Evolutionary conservation across 2,113 vertebrate genomes (phyloP), one percentile per base, ranked within the genome.

Genomic region (Rhinichthys klamathensis): DNA sequence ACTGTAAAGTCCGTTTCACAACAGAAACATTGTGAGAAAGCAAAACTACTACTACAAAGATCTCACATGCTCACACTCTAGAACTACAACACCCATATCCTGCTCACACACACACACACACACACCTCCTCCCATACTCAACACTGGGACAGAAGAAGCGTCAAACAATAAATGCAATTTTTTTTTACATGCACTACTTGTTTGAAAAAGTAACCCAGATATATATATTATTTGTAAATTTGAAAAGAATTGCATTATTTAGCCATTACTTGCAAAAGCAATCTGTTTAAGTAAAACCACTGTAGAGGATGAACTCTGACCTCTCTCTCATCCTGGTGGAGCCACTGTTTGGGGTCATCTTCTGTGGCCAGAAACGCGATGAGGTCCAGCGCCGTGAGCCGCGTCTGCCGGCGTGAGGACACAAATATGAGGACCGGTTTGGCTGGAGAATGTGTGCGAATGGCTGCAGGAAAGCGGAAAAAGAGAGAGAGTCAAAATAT

Each of bases 391-490:
- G 98, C 97, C 1, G 98, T 99, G 80, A 99, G 97, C 54, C 98
- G 96, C 7, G 98, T 99, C 80, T 99, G 98, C 76, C 98, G 96
- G 89, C 98, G 95, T 0, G 97, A 99, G 18, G 98, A 99, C 82
- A 99, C 98, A 91, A 99, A 99, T 89, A 99, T 98, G 89, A 99
- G 94, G 88, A 99, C 97, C 1, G 98, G 98, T 89, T 99, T 99
- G 90, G 97, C 96, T 32, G 97, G 98, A 80, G 98, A 99, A 93
- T 99, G 98, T 90, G 96, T 98, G 85, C 97, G 95, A 88, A 99
- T 99, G 3, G 98, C 98, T 99, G 93, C 25, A 49, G 41, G 23
- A 82, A 10, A 84, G 76, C 2, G 21, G 35, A 9, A 51, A 32
- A 6, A 81, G 2, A 23, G 13, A 58, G 41, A n/a, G n/a, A 49